phyloP scores from a whole-genome alignment of 2,888 invertebrate species.

The Creontiades dilutus region DNA sequence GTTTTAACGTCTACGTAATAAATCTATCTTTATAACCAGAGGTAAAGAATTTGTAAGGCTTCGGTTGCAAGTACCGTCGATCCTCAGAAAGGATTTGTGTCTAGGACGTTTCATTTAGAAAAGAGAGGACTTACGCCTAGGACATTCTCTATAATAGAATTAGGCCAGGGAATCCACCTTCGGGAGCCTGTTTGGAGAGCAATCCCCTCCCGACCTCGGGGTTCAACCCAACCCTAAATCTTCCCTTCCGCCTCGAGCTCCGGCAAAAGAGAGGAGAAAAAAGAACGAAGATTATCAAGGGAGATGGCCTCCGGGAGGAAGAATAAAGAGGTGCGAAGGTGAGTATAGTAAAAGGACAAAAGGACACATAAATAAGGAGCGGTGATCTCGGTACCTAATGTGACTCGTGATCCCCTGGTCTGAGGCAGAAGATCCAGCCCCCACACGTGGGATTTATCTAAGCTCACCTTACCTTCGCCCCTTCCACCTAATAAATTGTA shows the following conservation, averaged over 20 bases:
- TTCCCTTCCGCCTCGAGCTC: background rate
- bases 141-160: conserved; percentile 1
- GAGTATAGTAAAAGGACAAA: conserved; percentile 71
- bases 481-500: conserved; percentile 69
- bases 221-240: background rate
- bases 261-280: background rate
- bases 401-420: conserved; percentile 70
- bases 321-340: conserved; percentile 65
- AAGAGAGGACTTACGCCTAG: background rate
- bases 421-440: background rate
- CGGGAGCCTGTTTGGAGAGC: conserved; percentile 15
- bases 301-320: conserved; percentile 54
- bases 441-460: conserved; percentile 65
- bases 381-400: conserved; percentile 69
- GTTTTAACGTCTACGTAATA: too few relatives aligned
- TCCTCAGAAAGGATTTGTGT: background rate
- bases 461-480: conserved; percentile 60
- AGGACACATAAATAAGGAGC: conserved; percentile 69
- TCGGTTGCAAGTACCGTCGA: too few relatives aligned
- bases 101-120: background rate
- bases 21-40: too few relatives aligned
- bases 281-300: conserved; percentile 62
- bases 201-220: background rate
- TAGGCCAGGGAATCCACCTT: conserved; percentile 15
- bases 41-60: too few relatives aligned